These are phyloP conservation scores for Aspidoscelis tigris DNA, from an alignment of 2,113 vertebrate genomes.

Conservation along the genomic window DNA sequence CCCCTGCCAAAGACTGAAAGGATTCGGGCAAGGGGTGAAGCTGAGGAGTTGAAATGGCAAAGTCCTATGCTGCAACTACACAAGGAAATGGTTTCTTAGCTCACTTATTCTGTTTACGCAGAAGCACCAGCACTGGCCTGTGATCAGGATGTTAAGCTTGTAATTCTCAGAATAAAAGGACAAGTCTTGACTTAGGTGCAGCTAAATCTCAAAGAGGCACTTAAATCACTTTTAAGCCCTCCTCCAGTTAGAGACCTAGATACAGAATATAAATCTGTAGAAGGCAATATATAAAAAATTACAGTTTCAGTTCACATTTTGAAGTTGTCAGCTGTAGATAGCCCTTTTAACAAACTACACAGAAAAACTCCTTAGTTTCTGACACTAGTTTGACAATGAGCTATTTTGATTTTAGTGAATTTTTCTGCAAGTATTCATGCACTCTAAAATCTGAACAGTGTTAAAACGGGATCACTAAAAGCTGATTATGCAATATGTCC, in stretches of 20 bases:
- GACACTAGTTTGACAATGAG: background rate
- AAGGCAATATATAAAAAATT: background rate
- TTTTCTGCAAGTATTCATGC: background rate
- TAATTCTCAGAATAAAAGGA: background rate
- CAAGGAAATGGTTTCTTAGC: constrained; percentile 7
- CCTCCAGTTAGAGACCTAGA: background rate
- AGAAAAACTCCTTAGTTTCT: background rate
- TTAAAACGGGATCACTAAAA: background rate
- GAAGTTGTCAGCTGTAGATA: background rate
- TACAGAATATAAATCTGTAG: background rate
- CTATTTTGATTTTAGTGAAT: background rate
- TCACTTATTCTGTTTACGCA: background rate
- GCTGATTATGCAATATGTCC: background rate
- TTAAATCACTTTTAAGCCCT: background rate
- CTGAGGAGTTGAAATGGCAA: background rate
- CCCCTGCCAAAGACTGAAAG: background rate
- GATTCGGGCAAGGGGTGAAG: background rate
- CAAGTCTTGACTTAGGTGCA: constrained; percentile 1
- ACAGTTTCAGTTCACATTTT: background rate
- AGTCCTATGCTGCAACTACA: background rate
- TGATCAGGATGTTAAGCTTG: background rate
- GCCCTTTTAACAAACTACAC: background rate
- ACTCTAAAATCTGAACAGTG: background rate
- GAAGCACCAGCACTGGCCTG: background rate
- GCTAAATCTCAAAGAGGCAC: constrained; percentile 14